These are phyloP conservation scores for Oscheius sp. DNA, from an alignment of 2,888 invertebrate species.

Conservation along the genomic window DNA sequence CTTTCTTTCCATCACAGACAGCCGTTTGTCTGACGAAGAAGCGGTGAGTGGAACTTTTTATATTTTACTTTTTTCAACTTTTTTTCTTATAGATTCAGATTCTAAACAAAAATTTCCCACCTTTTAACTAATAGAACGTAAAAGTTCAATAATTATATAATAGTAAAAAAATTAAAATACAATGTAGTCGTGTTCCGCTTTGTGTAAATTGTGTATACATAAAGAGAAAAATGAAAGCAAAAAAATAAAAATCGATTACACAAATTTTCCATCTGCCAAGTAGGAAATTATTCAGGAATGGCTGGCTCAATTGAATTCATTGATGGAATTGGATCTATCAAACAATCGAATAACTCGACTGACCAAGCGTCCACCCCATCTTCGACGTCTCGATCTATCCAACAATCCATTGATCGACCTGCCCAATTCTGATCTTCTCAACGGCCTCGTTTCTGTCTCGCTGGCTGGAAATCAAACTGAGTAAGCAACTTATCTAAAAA, in stretches of 20 bases:
- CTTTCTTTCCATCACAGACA: conserved; percentile 37
- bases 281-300: neutral
- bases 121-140: too few relatives aligned
- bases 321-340: conserved; percentile 21
- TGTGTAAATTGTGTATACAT: too few relatives aligned
- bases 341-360: conserved; percentile 11
- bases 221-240: neutral
- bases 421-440: neutral
- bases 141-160: too few relatives aligned
- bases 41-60: conserved; percentile 29
- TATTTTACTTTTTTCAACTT: too few relatives aligned
- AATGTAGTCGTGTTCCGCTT: too few relatives aligned
- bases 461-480: conserved; percentile 24
- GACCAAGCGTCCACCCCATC: neutral
- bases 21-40: conserved; percentile 39
- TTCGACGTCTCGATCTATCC: conserved; percentile 22
- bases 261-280: neutral
- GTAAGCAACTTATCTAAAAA: neutral
- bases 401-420: conserved; percentile 28
- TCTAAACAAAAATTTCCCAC: too few relatives aligned
- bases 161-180: too few relatives aligned
- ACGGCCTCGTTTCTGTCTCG: neutral
- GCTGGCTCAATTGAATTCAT: neutral
- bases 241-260: too few relatives aligned
- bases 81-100: too few relatives aligned